These are phyloP conservation scores for Megaptera novaeangliae DNA, from an alignment of 2,113 vertebrate genomes.

Conservation along the genomic window DNA sequence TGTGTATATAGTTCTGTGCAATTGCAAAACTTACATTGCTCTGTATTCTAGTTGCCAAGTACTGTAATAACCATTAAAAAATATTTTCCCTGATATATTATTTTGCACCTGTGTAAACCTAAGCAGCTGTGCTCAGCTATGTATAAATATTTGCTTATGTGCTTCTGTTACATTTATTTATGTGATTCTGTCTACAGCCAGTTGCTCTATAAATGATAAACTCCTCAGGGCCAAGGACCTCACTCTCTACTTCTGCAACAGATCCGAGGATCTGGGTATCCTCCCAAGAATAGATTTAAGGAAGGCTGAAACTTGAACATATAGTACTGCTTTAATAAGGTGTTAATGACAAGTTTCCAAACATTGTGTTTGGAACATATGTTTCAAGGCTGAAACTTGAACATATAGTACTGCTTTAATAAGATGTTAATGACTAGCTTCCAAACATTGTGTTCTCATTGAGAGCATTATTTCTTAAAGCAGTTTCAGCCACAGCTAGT, in stretches of 20 bases:
- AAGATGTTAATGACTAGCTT: neutral
- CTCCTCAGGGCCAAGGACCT: neutral
- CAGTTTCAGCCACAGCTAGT: neutral
- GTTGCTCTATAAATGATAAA: slow-evolving; percentile 14
- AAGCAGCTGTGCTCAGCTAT: slow-evolving; percentile 50
- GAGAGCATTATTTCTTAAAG: neutral
- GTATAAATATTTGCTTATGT: slow-evolving; percentile 52
- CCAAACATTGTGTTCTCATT: neutral
- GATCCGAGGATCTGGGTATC: neutral
- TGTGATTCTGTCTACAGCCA: neutral
- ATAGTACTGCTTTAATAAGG: neutral
- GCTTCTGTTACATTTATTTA: slow-evolving; percentile 45
- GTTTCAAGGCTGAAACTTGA: neutral
- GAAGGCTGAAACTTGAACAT: neutral
- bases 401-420: neutral
- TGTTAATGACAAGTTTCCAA: neutral
- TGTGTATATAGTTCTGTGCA: neutral
- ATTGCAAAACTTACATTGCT: neutral
- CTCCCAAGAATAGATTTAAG: neutral
- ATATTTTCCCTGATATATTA: neutral
- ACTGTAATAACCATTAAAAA: neutral
- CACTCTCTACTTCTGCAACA: neutral
- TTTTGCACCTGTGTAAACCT: slow-evolving; percentile 68
- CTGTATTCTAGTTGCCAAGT: neutral
- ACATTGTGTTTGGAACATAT: neutral